Evolutionary conservation across 2,888 invertebrate genomes (phyloP), one percentile per base, ranked within the genome.

Genomic region (Pterostichus madidus): DNA sequence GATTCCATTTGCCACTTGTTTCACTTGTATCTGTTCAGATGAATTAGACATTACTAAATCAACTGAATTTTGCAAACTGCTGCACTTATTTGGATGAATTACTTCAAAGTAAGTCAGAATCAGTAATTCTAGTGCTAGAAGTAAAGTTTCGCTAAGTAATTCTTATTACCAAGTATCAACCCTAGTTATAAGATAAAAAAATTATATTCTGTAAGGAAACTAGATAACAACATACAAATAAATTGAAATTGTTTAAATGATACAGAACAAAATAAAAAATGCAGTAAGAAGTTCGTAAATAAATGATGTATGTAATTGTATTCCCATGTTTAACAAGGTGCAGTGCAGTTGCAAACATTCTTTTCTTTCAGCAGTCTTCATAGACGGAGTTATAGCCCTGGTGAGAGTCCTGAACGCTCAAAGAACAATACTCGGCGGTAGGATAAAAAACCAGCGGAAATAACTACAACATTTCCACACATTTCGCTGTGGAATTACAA

Each of bases 401-500:
- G n/a, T 64, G 64, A 13, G 64, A 64, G 32, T 64, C 13, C 64
- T 35, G 64, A 64, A 64, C 32, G 11, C 13, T 32, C 64, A 64
- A 35, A 64, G 64, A 64, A 64, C 64, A 64, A 64, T 64, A 64
- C 64, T n/a, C 64, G 35, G n/a, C n/a, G 13, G 64, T 32, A 35
- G 35, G 8, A 17, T 17, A 59, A 64, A n/a, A 64, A 64, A 64
- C 24, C 64, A 35, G 35, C 64, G 64, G 59, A 64, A 64, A 64
- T 32, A 31, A 64, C 64, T 32, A 35, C 64, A 64, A 13, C 64
- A 64, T 64, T 64, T 64, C 35, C 35, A 35, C 35, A n/a, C 64
- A 32, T 64, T 64, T 31, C 6, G 59, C 32, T n/a, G 35, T 39
- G 64, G 59, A 59, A 59, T 59, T 11, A n/a, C 35, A 64, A 64